These are phyloP conservation scores for Dendroctonus valens DNA, from an alignment of 1,140 invertebrate genomes.

Conservation along the genomic window DNA sequence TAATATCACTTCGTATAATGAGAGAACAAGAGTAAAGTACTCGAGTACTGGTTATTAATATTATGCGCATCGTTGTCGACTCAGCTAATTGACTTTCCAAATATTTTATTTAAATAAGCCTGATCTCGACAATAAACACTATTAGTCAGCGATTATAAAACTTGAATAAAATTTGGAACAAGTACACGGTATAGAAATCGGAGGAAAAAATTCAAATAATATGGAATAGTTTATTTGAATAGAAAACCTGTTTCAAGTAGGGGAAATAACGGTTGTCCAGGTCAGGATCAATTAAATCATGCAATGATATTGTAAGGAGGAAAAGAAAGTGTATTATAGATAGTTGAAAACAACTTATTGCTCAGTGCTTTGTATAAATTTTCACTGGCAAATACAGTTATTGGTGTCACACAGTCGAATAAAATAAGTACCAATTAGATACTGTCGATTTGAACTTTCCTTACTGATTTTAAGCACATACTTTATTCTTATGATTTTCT, in stretches of 20 bases:
- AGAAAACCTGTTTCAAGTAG: background rate
- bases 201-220: background rate
- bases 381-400: too few species aligned
- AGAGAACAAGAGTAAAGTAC: conserved; percentile 32
- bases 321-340: too few species aligned
- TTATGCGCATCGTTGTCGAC: conserved; percentile 12
- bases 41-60: conserved; percentile 12
- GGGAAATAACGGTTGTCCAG: background rate
- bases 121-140: background rate
- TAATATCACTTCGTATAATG: conserved; percentile 29
- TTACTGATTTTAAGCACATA: too few species aligned
- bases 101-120: background rate
- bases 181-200: background rate
- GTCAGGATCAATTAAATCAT: too few species aligned
- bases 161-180: background rate
- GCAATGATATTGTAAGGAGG: too few species aligned
- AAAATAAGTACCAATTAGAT: background rate
- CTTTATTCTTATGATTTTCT: too few species aligned
- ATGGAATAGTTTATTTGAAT: background rate
- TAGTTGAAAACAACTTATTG: too few species aligned
- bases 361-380: too few species aligned
- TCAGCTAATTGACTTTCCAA: background rate
- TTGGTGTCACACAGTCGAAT: background rate
- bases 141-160: background rate
- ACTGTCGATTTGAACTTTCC: too few species aligned